Base-by-base conservation (phyloP, 1,140 invertebrate genomes). In the Odontomachus brunneus region DNA sequence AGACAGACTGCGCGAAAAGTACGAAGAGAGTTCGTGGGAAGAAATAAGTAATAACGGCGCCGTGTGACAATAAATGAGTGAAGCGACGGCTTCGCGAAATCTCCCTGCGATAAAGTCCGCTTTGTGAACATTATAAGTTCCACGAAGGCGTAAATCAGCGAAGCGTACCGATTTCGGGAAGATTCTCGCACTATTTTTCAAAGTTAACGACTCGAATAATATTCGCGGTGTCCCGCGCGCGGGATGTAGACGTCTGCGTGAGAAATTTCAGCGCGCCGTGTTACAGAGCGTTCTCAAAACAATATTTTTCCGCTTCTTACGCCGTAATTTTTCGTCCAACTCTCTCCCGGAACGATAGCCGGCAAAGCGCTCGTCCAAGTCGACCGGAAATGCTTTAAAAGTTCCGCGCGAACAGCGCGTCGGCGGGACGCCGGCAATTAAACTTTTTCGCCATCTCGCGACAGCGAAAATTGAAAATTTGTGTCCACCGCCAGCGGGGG, bases 301-400 rank as follows among this genome's bases (percentile, higher is more conserved):
- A 60, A 48, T 60, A 29, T 60, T 1, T 57, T 49, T 14, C 48
- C 5, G 14, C 14, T 57, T 38, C 29, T 17, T 33, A 33, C 38
- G 24, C 24, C 38, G 5, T n/a, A 62, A 15, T 75, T 75, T 75
- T 75, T 62, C 29, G 38, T 49, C 9, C 59, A 75, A 63, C 33
- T 75, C n/a, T 75, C 29, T 59, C 49, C 29, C 29, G 29, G n/a
- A 14, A 65, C 66, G 29, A 59, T 65, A 24, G 63, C 29, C 49
- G 83, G 72, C 82, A 82, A 82, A 72, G 48, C 75, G 59, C 38
- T 83, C 78, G 84, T 89, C 66, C 48, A 87, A 84, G 78, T 87
- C 65, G 65, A 88, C 82, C 84, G 84, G 85, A 92, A 91, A 89
- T 83, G 87, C 86, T 89, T 90, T 88, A 89, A 92, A 93, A 92